phyloP scores from a whole-genome alignment of 2,113 vertebrate species.

The Salvelinus alpinus region DNA sequence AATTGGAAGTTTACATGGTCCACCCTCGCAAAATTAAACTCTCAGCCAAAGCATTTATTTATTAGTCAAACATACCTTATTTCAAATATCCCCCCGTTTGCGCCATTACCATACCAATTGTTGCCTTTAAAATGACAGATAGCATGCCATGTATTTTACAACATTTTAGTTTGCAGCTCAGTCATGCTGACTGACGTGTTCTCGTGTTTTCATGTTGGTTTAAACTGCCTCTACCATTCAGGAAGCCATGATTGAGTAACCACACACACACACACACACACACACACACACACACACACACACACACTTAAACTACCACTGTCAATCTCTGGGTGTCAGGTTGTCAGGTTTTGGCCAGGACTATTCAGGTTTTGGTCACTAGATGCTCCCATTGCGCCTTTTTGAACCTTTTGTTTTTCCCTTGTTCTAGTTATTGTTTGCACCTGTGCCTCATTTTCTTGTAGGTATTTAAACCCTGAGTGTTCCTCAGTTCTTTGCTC shows the following conservation, averaged over 20 bases:
- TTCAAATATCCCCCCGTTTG: background rate
- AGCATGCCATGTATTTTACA: background rate
- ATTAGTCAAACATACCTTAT: background rate
- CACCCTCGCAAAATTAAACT: background rate
- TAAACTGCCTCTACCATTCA: background rate
- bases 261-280: no score
- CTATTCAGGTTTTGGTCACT: no score
- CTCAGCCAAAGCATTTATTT: background rate
- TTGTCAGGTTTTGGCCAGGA: no score
- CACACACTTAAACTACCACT: background rate
- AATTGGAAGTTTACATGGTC: no score
- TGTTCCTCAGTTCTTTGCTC: no score
- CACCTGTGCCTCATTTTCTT: no score
- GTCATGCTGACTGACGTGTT: background rate
- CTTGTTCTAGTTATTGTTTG: no score
- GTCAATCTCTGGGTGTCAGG: background rate
- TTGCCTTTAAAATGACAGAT: background rate
- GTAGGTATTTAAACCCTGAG: no score
- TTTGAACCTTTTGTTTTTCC: no score
- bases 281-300: no score
- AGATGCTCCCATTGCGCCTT: no score
- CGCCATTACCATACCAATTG: background rate
- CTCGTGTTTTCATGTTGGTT: background rate
- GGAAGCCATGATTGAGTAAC: constrained; percentile 4
- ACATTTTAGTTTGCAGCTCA: background rate